Evolutionary conservation across 2,113 vertebrate genomes (phyloP).

Genomic region (Centropus unirufus): DNA sequence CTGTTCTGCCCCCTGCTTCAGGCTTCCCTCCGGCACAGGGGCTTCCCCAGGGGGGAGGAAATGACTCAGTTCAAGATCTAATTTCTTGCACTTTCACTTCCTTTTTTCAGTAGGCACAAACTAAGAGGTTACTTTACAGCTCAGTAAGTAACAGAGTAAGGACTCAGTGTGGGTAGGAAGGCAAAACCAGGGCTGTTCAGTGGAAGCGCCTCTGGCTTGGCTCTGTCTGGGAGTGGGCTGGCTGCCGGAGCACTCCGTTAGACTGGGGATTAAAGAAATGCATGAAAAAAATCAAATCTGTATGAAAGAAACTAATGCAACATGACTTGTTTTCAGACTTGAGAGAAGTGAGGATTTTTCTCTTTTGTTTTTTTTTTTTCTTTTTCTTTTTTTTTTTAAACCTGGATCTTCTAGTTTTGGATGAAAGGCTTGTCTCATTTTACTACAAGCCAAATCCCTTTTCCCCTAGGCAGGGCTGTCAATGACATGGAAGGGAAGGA

Average conservation of each 20-base stretch:
- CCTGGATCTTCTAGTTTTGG: accelerated
- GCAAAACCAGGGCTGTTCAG: accelerated
- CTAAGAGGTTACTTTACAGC: not conserved
- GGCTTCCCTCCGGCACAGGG: not conserved
- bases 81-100: not conserved
- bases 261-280: not conserved
- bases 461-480: not conserved
- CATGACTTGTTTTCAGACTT: not conserved
- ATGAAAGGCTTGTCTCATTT: not conserved
- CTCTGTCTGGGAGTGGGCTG: accelerated
- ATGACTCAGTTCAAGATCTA: not conserved
- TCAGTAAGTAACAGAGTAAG: accelerated
- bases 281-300: not conserved
- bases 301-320: not conserved
- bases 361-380: not conserved
- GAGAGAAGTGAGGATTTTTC: not conserved
- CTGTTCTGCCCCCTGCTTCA: not conserved
- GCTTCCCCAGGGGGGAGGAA: not conserved
- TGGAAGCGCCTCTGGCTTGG: too few relatives aligned
- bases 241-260: accelerated
- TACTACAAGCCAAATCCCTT: not conserved
- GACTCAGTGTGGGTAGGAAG: accelerated
- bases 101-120: not conserved
- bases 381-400: not conserved
- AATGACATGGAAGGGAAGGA: not conserved